Base-by-base conservation (phyloP, 2,113 vertebrate species). In the Pagrus major region DNA sequence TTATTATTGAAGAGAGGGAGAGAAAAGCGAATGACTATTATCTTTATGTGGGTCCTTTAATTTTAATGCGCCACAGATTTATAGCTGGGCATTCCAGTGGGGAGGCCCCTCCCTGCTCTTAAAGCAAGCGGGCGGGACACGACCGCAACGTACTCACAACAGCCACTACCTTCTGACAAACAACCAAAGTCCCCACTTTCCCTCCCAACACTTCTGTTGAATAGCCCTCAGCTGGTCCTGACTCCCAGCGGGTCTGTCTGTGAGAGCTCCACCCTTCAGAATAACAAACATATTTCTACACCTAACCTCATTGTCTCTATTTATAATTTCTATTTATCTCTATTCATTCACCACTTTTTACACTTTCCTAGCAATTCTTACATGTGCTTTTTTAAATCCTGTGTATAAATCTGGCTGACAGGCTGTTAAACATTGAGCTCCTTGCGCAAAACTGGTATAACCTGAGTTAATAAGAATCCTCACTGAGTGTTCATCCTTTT, bases 21-120 rank as follows among this genome's bases (percentile, higher is more conserved):
- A 93, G 92, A 92, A 85, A 94, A 86, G 90, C 74, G 83, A 94
- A 93, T 91, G 91, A 93, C 94, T 94, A 95, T 96, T 96, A 96
- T 96, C 94, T 95, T 96, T 95, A 95, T 95, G 94, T 95, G 93
- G 94, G 93, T 95, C 95, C 94, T 96, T 95, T 95, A 95, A 96
- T 96, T 96, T 96, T 95, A 95, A 96, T 95, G 93, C 87, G 66
- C 95, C 94, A 86, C 94, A 96, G 94, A 96, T 96, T 96, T 95
- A 95, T 95, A 95, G 94, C 91, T 94, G 92, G 90, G 92, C 94
- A 94, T 95, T 95, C 93, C 94, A 94, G 93, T 76, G 90, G 88
- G 76, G 84, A 93, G 90, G 91, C 93, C 89, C 94, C 94, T 93
- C 94, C 95, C 95, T 93, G 91, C 90, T 93, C 81, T 93, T 94